Evolutionary conservation across 1,140 invertebrate genomes (phyloP), one percentile per base, ranked within the genome.

Genomic region (Macrostomum lignano): DNA sequence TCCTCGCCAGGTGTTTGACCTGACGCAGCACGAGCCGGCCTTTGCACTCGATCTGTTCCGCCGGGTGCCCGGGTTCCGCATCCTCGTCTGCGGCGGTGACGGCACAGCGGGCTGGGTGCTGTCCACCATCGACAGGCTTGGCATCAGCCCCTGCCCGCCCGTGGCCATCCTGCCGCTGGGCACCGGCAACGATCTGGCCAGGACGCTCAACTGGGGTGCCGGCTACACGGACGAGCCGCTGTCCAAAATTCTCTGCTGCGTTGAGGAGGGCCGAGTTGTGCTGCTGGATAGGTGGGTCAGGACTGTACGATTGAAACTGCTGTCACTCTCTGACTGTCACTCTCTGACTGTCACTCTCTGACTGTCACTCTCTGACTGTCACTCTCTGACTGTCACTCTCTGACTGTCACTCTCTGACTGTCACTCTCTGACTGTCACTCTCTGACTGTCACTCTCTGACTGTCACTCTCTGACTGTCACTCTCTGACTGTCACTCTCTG

Each of bases 171-270:
- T 96, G 19, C 86, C 86, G 0, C 62, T 94, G 0, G 86, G 86
- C 13, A 96, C 86, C 1, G 86, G 86, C 25, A 96, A 96, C 55
- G 86, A 96, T 61, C 64, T 96, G 22, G 81, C 84, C 0, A 60
- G 84, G 30, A 73, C 78, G 22, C 65, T 93, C 1, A 82, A 81
- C 21, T 93, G 86, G 86, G 82, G 84, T 13, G 79, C 81, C 38
- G n/a, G 79, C 31, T 91, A 88, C 51, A 86, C 79, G 28, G 84
- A 94, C 53, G 84, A 94, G 52, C 84, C 84, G 3, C 73, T 94
- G 42, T 73, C 74, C 15, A 91, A 93, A 61, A 79, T 94, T 39
- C 57, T 93, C 38, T 66, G 64, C 9, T 78, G 81, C 45, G 73
- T 91, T 28, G 73, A 75, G 25, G 75, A 82, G 44, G 86, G 81